phyloP scores from a whole-genome alignment of 2,113 vertebrate genomes.

The Austrofundulus limnaeus region DNA sequence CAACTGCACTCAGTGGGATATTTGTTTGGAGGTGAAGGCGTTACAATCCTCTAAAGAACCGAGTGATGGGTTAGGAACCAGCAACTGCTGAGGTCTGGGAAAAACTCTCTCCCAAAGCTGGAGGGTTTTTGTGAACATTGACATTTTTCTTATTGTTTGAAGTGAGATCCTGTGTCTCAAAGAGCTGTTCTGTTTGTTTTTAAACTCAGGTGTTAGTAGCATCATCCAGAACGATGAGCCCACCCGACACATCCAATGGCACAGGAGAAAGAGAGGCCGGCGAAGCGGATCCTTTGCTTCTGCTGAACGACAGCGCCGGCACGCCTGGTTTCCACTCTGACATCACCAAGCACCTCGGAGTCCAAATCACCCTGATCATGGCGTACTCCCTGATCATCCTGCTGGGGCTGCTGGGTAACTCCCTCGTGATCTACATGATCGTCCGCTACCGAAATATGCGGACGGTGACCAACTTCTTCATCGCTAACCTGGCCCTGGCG shows the following conservation, averaged over 20 bases:
- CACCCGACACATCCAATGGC: conserved; percentile 77
- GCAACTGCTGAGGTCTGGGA: background rate
- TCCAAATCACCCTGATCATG: conserved; percentile 85
- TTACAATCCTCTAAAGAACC: background rate
- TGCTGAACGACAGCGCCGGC: conserved; percentile 68
- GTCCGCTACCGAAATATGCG: conserved; percentile 90
- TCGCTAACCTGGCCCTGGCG: conserved; percentile 90
- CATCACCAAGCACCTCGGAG: conserved; percentile 86
- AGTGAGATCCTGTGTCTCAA: background rate
- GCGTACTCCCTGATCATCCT: conserved; percentile 91
- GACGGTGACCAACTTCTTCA: conserved; percentile 93
- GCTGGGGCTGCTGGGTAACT: conserved; percentile 87
- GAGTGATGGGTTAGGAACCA: background rate
- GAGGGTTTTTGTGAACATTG: background rate
- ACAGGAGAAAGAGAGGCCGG: conserved; percentile 68
- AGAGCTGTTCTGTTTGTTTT: conserved; percentile 13
- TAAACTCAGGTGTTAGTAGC: conserved; percentile 40
- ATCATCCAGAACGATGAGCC: conserved; percentile 75
- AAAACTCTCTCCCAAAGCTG: background rate
- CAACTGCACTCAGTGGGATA: background rate
- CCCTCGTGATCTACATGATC: conserved; percentile 89
- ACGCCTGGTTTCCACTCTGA: conserved; percentile 81
- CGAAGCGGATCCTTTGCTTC: conserved; percentile 45
- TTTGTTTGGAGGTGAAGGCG: background rate
- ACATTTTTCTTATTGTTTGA: conserved; percentile 5